Percentiles rank a stretch among this genome's conserved stretches.
These are phyloP conservation scores for Pseudorectes ferrugineus DNA, from an alignment of 2,113 vertebrate species.

Conservation along the genomic window DNA sequence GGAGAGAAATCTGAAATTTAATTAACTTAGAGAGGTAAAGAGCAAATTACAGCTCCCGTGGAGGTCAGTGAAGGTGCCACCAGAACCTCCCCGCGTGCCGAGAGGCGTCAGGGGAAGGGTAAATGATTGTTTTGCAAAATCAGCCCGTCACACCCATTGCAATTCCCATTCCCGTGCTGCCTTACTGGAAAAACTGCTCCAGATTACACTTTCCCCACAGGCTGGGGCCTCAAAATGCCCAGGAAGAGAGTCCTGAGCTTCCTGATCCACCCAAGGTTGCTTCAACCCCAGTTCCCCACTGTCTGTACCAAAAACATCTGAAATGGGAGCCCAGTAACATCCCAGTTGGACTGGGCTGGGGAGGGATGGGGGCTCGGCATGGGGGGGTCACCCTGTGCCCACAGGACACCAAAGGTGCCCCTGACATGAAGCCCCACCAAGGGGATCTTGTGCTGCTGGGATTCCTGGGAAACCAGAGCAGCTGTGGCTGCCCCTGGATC, in stretches of 20 bases:
- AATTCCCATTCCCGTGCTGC: not conserved
- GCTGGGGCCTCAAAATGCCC: not conserved
- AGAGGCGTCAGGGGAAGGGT: not conserved
- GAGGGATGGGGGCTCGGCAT: not conserved
- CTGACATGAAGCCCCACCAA: not conserved
- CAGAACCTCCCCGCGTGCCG: rapidly evolving
- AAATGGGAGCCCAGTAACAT: not conserved
- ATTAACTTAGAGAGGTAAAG: not conserved
- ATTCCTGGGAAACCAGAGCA: not conserved
- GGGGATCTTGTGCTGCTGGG: not conserved
- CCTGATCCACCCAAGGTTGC: not conserved
- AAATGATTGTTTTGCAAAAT: not conserved
- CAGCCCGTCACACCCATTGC: not conserved
- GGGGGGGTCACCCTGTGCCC: not conserved
- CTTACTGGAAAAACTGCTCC: not conserved
- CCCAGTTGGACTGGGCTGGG: not conserved
- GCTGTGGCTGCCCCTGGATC: not conserved
- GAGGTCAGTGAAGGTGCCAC: not conserved
- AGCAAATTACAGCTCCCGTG: not conserved
- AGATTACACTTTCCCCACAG: not conserved
- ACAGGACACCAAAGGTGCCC: not conserved
- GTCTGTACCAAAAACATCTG: not conserved
- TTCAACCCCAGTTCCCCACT: not conserved
- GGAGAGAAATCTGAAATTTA: not conserved
- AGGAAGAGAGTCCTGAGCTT: not conserved